Evolutionary conservation across 2,888 invertebrate species (phyloP).

Genomic region (Ormia ochracea): DNA sequence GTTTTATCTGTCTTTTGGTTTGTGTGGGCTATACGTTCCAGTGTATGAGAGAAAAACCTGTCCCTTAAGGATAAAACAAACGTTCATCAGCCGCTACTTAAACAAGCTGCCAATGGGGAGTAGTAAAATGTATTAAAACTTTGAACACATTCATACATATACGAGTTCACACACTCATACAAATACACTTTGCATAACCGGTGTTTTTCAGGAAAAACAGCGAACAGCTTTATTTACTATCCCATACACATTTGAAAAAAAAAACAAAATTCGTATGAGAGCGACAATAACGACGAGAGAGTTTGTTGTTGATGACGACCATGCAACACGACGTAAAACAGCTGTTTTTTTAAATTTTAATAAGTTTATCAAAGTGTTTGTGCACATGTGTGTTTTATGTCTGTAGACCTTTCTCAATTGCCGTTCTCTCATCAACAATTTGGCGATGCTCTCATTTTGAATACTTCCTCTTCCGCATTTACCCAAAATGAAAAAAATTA

Average conservation of each 20-base stretch:
- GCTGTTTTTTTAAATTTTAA: constrained; percentile 49
- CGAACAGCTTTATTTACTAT: constrained; percentile 24
- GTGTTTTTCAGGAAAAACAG: constrained; percentile 44
- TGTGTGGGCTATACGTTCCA: background rate
- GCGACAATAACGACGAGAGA: constrained; percentile 14
- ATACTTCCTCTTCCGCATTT: constrained; percentile 55
- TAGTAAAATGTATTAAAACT: constrained; percentile 43
- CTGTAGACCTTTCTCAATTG: constrained; percentile 37
- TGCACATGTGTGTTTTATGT: background rate
- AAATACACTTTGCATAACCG: constrained; percentile 24
- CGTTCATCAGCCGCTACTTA: constrained; percentile 36
- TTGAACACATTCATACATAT: constrained; percentile 10
- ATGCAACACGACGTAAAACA: constrained; percentile 53
- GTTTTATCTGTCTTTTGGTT: constrained; percentile 51
- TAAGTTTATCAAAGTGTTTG: constrained; percentile 15
- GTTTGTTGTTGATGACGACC: background rate
- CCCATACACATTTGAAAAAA: background rate
- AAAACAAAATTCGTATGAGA: constrained; percentile 27
- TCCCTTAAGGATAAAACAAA: constrained; percentile 38
- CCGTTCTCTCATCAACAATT: constrained; percentile 43
- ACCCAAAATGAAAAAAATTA: constrained; percentile 37
- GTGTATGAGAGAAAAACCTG: constrained; percentile 14
- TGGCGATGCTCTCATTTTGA: constrained; percentile 39
- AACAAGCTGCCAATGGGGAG: constrained; percentile 49
- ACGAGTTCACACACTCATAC: background rate